Base-by-base conservation (phyloP, 2,888 invertebrate species). In the Acanthoscelides obtectus region DNA sequence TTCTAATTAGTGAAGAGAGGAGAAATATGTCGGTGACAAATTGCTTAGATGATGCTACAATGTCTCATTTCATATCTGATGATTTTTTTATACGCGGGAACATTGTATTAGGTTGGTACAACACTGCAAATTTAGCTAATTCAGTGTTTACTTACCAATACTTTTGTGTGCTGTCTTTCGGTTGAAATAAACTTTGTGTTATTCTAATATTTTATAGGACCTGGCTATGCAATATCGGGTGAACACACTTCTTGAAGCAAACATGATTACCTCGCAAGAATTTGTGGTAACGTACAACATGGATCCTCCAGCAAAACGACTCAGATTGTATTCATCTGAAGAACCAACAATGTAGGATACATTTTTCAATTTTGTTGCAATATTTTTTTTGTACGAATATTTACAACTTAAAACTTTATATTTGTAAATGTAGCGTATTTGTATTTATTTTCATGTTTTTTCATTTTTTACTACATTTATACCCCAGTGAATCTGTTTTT, bases 171-270 rank as follows among this genome's bases (percentile, higher is more conserved):
- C n/a, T n/a, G n/a, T n/a, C n/a, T n/a, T n/a, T n/a, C n/a, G n/a
- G n/a, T n/a, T n/a, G n/a, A n/a, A n/a, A n/a, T n/a, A n/a, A n/a
- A n/a, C n/a, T n/a, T n/a, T n/a, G n/a, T n/a, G n/a, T n/a, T n/a
- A n/a, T n/a, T n/a, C n/a, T n/a, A n/a, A n/a, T 17, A 3, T 45
- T 8, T 67, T 67, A 1, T 67, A 76, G 76, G 76, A 76, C 70
- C 25, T 70, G 8, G 63, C 27, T 20, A 74, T 75, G 73, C 64
- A 70, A 64, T 70, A 68, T 65, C 67, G 69, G 17, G 71, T 76
- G 20, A 69, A 76, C 0, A 67, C 69, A 22, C 71, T 76, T 12
- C 22, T 74, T 17, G 69, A 71, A 45, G 27, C n/a, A 69, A 22
- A 72, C 66, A 8, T 68, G 64, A 71, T 67, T 19, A 22, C 20